Evolutionary conservation across 2,113 vertebrate species (phyloP).

Genomic region (Pogonocichla stellata): DNA sequence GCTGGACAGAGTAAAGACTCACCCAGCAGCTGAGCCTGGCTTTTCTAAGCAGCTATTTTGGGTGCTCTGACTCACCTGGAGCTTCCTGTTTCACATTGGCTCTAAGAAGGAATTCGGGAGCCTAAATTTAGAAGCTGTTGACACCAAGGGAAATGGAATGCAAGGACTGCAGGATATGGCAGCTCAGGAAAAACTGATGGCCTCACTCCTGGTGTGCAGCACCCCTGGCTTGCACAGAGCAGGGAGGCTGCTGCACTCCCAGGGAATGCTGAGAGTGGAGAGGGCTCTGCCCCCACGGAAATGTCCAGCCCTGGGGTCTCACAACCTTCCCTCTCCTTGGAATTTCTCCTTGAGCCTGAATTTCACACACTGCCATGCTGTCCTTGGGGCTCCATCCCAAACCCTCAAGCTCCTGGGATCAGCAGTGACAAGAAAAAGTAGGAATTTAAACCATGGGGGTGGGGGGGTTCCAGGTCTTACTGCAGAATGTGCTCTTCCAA

Average conservation of each 20-base stretch:
- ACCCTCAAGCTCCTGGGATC: background rate
- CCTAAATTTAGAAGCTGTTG: slow-evolving; percentile 33
- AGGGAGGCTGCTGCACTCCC: background rate
- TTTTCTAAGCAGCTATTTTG: background rate
- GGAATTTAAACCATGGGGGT: background rate
- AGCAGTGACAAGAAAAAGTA: background rate
- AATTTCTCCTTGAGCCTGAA: background rate
- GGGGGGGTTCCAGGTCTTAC: background rate
- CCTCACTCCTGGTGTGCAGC: background rate
- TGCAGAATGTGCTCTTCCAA: background rate
- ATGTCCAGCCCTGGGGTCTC: fast-evolving
- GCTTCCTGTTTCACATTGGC: background rate
- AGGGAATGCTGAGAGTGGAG: fast-evolving
- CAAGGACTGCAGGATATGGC: background rate
- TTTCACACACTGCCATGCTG: fast-evolving
- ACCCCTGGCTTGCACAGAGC: background rate
- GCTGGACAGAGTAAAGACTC: background rate
- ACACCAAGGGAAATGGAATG: background rate
- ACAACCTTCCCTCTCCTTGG: background rate
- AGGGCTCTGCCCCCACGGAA: background rate
- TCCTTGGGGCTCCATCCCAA: background rate
- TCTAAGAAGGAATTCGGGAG: background rate
- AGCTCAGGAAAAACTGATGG: background rate
- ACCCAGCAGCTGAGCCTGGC: background rate
- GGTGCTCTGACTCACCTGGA: slow-evolving; percentile 11